phyloP scores from a whole-genome alignment of 1,140 invertebrate species.

The Diachasma alloeum region DNA sequence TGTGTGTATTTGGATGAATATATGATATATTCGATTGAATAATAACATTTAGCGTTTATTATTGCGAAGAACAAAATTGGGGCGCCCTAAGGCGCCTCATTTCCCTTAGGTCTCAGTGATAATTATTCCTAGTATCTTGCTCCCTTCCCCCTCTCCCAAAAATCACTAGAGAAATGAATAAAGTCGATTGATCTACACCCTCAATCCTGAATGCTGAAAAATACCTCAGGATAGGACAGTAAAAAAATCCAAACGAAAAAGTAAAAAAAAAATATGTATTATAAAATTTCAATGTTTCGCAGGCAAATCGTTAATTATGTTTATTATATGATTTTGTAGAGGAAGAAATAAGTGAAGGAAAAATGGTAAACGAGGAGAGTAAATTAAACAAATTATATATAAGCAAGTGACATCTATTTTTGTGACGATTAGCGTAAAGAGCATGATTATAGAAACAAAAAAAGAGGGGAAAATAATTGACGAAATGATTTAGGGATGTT shows the following conservation, averaged over 20 bases:
- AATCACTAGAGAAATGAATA: background rate
- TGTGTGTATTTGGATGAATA: constrained; percentile 32
- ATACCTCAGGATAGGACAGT: background rate
- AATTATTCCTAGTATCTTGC: background rate
- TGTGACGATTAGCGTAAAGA: constrained; percentile 29
- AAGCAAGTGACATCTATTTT: constrained; percentile 28
- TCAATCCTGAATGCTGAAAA: background rate
- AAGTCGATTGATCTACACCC: background rate
- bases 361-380: constrained; percentile 12
- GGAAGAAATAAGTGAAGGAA: constrained; percentile 2
- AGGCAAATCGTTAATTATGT: constrained; percentile 30
- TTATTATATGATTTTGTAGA: constrained; percentile 14
- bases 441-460: background rate
- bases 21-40: constrained; percentile 25
- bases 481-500: background rate
- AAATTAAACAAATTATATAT: constrained; percentile 27
- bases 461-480: background rate
- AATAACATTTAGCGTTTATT: background rate
- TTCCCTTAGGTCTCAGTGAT: background rate
- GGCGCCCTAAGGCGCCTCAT: background rate
- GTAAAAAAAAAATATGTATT: constrained; percentile 16
- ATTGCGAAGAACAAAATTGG: background rate
- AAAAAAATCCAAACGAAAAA: background rate
- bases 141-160: background rate
- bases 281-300: constrained; percentile 29